phyloP scores from a whole-genome alignment of 2,888 invertebrate species.

The Meteorus cinctellus region DNA sequence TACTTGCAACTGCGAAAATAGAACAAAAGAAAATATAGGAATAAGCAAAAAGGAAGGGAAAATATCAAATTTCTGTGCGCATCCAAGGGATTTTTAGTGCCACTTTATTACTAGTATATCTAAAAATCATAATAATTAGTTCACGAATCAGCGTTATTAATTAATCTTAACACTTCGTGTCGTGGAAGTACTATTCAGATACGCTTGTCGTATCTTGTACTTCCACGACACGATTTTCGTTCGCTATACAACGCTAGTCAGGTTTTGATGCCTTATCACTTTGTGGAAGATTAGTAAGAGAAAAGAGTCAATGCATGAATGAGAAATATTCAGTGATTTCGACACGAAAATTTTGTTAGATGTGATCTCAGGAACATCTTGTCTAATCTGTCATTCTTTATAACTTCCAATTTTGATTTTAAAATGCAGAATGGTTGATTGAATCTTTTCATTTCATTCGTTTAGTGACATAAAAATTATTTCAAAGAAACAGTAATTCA shows the following conservation, averaged over 20 bases:
- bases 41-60: background rate
- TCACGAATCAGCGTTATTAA: background rate
- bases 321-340: background rate
- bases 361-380: conserved; percentile 28
- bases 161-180: conserved; percentile 45
- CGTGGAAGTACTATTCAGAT: conserved; percentile 49
- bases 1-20: too few relatives aligned
- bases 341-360: too few relatives aligned
- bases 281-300: background rate
- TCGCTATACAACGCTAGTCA: background rate
- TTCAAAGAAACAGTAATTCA: background rate
- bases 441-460: conserved; percentile 19
- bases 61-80: background rate
- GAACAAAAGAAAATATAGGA: background rate
- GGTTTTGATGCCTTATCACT: background rate
- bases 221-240: conserved; percentile 51
- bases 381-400: conserved; percentile 33
- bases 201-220: conserved; percentile 47
- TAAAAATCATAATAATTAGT: background rate
- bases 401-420: background rate
- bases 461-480: conserved; percentile 10
- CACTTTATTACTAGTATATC: background rate
- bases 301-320: background rate
- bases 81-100: background rate
- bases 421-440: background rate